These are phyloP conservation scores for Knipowitschia caucasica DNA, from an alignment of 2,797 vertebrate species.

Conservation along the genomic window DNA sequence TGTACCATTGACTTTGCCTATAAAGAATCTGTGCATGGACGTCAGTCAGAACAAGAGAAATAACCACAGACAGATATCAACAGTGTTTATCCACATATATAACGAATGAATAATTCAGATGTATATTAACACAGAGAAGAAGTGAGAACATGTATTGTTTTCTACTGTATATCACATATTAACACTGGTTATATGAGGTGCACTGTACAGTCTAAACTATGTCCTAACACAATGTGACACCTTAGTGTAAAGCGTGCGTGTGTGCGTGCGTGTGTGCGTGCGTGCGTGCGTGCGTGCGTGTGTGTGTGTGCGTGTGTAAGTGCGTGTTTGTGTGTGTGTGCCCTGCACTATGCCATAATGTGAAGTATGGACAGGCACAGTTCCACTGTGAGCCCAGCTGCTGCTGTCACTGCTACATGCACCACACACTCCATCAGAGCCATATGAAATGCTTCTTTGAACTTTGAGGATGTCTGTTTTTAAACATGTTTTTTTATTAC, in stretches of 20 bases:
- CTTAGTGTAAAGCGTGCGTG: conserved; percentile 55
- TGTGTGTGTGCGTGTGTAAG: conserved; percentile 47
- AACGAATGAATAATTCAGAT: conserved; percentile 40
- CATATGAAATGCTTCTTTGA: conserved; percentile 39
- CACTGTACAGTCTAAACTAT: conserved; percentile 64
- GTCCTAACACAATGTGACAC: conserved; percentile 59
- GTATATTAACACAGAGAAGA: conserved; percentile 59
- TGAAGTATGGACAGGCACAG: conserved; percentile 46
- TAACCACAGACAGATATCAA: conserved; percentile 41
- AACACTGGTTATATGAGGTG: conserved; percentile 50
- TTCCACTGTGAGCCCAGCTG: conserved; percentile 21
- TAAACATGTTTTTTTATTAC: conserved; percentile 53
- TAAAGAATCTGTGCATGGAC: conserved; percentile 35
- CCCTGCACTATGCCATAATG: conserved; percentile 53
- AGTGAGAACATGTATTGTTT: conserved; percentile 57
- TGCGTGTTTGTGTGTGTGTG: conserved; percentile 37
- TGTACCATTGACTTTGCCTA: conserved; percentile 36
- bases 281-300: conserved; percentile 53
- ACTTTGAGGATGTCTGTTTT: conserved; percentile 40
- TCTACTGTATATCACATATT: conserved; percentile 67
- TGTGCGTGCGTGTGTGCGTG: conserved; percentile 48
- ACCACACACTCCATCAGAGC: conserved; percentile 37
- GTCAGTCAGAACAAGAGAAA: conserved; percentile 12
- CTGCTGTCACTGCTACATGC: conserved; percentile 24
- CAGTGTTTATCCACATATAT: conserved; percentile 46